These are phyloP conservation scores for Choreutis nemorana DNA, from an alignment of 2,888 invertebrate species.

Conservation along the genomic window DNA sequence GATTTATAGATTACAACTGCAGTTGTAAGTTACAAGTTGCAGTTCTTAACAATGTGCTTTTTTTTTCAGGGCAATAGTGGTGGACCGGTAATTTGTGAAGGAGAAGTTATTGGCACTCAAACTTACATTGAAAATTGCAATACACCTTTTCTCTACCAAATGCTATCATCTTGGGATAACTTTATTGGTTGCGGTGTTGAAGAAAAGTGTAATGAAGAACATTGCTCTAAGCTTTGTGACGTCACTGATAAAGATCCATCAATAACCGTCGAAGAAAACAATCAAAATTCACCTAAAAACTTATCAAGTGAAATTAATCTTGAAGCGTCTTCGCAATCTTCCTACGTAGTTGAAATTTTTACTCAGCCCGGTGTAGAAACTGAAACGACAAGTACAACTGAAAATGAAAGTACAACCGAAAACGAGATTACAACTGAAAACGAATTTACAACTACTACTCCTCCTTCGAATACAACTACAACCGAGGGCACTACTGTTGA, in stretches of 20 bases:
- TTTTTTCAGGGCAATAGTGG: slow-evolving; percentile 42
- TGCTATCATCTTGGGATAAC: slow-evolving; percentile 32
- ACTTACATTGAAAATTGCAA: slow-evolving; percentile 44
- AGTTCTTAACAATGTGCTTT: slow-evolving; percentile 1
- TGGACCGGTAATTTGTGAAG: slow-evolving; percentile 45
- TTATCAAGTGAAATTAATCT: too few species aligned
- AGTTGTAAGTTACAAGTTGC: neutral
- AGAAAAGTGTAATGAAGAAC: slow-evolving; percentile 29
- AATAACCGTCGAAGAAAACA: neutral
- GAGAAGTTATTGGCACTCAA: slow-evolving; percentile 37
- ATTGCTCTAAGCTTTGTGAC: slow-evolving; percentile 28
- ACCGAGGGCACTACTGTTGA: slow-evolving; percentile 6
- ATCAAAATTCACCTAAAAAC: too few species aligned
- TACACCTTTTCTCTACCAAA: slow-evolving; percentile 42
- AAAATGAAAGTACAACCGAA: slow-evolving; percentile 2
- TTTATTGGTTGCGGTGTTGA: slow-evolving; percentile 38
- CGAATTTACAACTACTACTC: slow-evolving; percentile 3
- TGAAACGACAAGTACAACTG: slow-evolving; percentile 6
- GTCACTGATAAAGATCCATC: slow-evolving; percentile 32
- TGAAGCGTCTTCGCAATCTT: too few species aligned
- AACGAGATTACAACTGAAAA: slow-evolving; percentile 4
- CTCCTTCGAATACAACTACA: slow-evolving; percentile 6
- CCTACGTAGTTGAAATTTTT: too few species aligned
- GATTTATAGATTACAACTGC: neutral
- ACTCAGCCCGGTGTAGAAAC: too few species aligned